Conservation (phyloP, 2,888 invertebrate genomes). For the Luffia ferchaultella region DNA sequence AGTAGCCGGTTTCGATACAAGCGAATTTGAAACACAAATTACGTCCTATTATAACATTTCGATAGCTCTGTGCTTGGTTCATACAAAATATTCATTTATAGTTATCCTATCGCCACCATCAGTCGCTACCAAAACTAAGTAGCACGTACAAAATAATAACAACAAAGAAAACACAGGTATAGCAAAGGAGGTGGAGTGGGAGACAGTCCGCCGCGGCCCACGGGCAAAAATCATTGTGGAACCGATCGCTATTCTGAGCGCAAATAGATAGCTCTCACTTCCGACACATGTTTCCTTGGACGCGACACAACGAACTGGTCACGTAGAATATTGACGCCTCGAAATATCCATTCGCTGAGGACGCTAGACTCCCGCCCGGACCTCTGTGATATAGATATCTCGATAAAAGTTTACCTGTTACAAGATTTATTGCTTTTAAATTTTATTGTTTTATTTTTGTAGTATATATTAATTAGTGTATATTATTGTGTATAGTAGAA, state of each 20-base stretch:
- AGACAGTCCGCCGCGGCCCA: background rate
- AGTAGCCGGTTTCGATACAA: no score
- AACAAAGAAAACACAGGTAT: background rate
- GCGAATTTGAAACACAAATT: no score
- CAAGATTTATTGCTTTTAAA: background rate
- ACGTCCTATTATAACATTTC: no score
- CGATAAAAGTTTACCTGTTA: background rate
- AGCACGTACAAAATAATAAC: no score
- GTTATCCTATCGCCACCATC: no score
- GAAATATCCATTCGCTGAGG: constrained; percentile 43
- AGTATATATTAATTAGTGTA: no score
- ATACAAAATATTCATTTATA: no score
- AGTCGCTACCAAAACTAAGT: no score
- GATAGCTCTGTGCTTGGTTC: no score
- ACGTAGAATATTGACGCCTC: constrained; percentile 66
- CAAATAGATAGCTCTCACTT: constrained; percentile 62
- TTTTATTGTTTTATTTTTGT: background rate
- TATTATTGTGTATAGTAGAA: no score
- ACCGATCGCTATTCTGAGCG: constrained; percentile 44
- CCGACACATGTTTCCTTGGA: constrained; percentile 62
- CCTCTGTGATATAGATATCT: background rate
- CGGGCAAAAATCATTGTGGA: constrained; percentile 5
- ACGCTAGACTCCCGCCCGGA: constrained; percentile 15
- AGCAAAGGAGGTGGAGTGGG: background rate
- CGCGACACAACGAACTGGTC: constrained; percentile 52